A percentile compares a stretch with the other conserved stretches of the same genome.
These are phyloP conservation scores for Buceros bicornis DNA, from an alignment of 2,797 vertebrate genomes.

Conservation along the genomic window DNA sequence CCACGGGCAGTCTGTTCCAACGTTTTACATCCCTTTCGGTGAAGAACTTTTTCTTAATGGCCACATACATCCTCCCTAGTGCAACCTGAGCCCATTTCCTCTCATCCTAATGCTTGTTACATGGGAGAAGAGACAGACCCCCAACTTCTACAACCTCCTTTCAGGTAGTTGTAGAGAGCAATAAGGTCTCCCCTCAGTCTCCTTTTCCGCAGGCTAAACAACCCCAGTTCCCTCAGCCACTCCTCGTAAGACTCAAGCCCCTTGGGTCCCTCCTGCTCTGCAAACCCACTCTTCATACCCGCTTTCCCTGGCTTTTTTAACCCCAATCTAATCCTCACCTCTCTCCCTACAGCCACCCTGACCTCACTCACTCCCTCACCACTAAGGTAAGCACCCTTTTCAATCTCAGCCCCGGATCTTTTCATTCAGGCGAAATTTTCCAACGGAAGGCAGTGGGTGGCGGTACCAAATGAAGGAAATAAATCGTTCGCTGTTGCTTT, in stretches of 20 bases:
- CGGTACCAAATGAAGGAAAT: background rate
- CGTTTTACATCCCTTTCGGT: background rate
- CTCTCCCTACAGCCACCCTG: background rate
- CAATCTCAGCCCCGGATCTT: background rate
- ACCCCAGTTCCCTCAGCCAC: background rate
- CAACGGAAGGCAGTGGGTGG: background rate
- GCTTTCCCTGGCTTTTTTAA: fast-evolving
- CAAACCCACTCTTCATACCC: fast-evolving
- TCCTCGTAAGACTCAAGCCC: background rate
- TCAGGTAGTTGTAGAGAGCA: no score
- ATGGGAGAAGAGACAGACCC: background rate
- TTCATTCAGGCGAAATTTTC: background rate
- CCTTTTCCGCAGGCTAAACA: background rate
- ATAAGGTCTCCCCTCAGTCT: background rate
- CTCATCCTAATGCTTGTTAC: background rate
- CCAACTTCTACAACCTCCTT: background rate
- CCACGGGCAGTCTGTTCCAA: background rate
- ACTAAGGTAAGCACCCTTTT: fast-evolving
- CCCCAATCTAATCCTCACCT: fast-evolving
- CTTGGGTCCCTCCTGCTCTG: fast-evolving
- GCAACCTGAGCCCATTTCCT: no score
- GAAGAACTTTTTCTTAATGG: background rate
- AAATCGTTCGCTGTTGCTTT: background rate
- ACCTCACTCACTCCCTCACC: no score
- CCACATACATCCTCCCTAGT: background rate